Evolutionary conservation across 2,113 vertebrate genomes (phyloP).

Genomic region (Anser cygnoides): DNA sequence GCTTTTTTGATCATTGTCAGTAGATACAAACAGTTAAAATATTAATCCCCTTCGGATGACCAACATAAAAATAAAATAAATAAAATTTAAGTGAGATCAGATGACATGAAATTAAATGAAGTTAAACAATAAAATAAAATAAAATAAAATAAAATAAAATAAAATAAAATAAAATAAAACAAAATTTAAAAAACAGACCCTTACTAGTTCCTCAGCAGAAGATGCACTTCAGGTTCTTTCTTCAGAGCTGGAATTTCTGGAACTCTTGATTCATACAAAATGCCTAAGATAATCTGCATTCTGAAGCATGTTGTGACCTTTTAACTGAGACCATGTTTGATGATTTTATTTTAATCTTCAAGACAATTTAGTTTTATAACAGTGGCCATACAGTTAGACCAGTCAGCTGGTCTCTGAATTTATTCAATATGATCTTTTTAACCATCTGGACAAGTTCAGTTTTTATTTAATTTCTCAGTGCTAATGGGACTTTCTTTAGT

Average conservation of each 20-base stretch:
- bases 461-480: constrained; percentile 5
- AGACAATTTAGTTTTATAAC: background rate
- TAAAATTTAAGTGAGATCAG: background rate
- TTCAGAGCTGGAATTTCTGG: background rate
- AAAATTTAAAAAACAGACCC: background rate
- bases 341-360: background rate
- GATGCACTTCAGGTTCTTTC: background rate
- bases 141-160: background rate
- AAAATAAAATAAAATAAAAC: background rate
- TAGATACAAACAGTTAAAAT: background rate
- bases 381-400: background rate
- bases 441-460: background rate
- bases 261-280: background rate
- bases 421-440: background rate
- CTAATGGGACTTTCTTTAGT: background rate
- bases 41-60: background rate
- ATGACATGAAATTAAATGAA: background rate
- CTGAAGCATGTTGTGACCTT: background rate
- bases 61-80: background rate
- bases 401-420: background rate
- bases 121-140: background rate
- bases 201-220: background rate
- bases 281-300: background rate
- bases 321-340: background rate
- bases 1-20: background rate